These are phyloP conservation scores for Timema podura DNA, from an alignment of 2,888 invertebrate genomes.

Conservation along the genomic window DNA sequence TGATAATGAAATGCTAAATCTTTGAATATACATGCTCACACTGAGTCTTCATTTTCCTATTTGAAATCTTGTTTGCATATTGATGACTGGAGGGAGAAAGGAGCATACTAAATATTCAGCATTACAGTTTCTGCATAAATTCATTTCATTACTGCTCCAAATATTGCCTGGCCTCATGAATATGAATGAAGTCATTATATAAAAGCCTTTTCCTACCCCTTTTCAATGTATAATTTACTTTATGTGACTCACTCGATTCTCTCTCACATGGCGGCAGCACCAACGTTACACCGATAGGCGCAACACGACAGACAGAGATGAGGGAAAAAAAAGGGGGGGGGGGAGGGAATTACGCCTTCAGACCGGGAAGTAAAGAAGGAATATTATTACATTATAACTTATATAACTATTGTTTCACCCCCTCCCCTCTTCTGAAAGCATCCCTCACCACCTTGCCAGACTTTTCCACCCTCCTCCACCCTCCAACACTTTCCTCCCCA, in stretches of 20 bases:
- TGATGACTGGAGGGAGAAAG: slow-evolving; percentile 42
- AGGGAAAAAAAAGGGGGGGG: slow-evolving; percentile 21
- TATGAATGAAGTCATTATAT: slow-evolving; percentile 63
- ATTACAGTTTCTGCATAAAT: slow-evolving; percentile 62
- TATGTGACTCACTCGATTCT: slow-evolving; percentile 58
- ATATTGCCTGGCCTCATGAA: slow-evolving; percentile 60
- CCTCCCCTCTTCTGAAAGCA: slow-evolving; percentile 10
- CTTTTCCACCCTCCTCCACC: no score
- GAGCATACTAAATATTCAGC: slow-evolving; percentile 51
- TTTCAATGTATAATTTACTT: slow-evolving; percentile 65
- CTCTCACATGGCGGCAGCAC: slow-evolving; percentile 30
- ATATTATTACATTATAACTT: slow-evolving; percentile 26
- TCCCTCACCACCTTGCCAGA: no score
- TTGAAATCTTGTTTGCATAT: slow-evolving; percentile 35
- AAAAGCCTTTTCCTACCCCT: slow-evolving; percentile 47
- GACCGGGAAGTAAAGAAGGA: slow-evolving; percentile 15
- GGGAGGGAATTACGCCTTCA: slow-evolving; percentile 10
- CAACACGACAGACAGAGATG: slow-evolving; percentile 18
- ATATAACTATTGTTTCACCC: slow-evolving; percentile 24
- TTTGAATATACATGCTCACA: slow-evolving; percentile 33
- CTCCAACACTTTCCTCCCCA: slow-evolving; percentile 11
- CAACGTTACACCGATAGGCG: slow-evolving; percentile 16
- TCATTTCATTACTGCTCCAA: slow-evolving; percentile 62
- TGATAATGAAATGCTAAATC: slow-evolving; percentile 30
- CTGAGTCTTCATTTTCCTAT: slow-evolving; percentile 34